Evolutionary conservation across 2,113 vertebrate genomes (phyloP), one percentile per base, ranked within the genome.

Genomic region (Xenopus laevis): DNA sequence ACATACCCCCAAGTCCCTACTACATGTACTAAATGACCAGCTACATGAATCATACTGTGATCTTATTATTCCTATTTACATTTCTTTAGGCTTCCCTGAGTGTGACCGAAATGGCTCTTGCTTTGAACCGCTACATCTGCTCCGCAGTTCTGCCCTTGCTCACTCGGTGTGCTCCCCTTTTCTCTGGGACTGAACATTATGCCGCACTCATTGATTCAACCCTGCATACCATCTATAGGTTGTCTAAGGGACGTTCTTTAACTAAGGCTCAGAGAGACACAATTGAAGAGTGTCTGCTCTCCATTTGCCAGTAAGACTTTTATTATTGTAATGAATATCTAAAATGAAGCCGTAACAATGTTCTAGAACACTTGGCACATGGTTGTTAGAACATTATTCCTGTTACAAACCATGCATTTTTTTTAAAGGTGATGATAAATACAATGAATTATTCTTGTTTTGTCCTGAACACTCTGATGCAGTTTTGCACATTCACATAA

Each of bases 251-350:
- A 30, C 95, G 95, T 0, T 95, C 96, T 0, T 95, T 99, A 82
- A 99, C 96, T 53, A 99, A 99, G 86, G 97, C 97, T 17, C 97
- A 99, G 78, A 91, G 97, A 78, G 96, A 99, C 47, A 95, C 97
- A 44, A 98, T 99, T 57, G 96, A 99, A 84, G 96, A 98, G 81
- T 99, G 97, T 73, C 84, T 99, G 79, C 93, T 98, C 68, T 90
- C 95, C 55, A 91, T 98, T 72, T 98, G 97, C 92, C 95, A 93
- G 97, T 99, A 86, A 82, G 47, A 50, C 2, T 40, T 40, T 40
- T 40, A 40, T 7, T 7, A 40, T 40, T 40, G 3, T 40, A 2
- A 27, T 27, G 23, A 27, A 27, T 27, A 40, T 40, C 33, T 40
- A 40, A 6, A 40, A 40, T 7, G 6, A 40, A 40, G 8, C 33